Percentiles rank a stretch among this genome's conserved stretches.
These are phyloP conservation scores for Sinocyclocheilus maitianheensis DNA, from an alignment of 2,113 vertebrate genomes.

Conservation along the genomic window DNA sequence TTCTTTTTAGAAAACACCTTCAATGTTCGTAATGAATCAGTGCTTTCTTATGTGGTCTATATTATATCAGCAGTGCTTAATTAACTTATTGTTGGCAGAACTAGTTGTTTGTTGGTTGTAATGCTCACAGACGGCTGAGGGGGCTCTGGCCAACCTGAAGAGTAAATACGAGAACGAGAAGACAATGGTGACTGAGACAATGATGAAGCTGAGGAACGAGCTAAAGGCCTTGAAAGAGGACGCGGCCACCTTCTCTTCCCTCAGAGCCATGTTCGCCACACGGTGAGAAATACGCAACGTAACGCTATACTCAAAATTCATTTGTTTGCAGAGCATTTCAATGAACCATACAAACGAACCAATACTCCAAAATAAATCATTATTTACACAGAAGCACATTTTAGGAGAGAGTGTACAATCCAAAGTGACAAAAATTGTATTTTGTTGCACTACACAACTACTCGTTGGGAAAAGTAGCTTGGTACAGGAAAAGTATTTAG, in stretches of 20 bases:
- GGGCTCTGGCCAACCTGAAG: slow-evolving; percentile 92
- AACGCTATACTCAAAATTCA: too few relatives aligned
- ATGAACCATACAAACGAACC: neutral
- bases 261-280: slow-evolving; percentile 96
- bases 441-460: neutral
- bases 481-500: neutral
- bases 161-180: slow-evolving; percentile 97
- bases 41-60: neutral
- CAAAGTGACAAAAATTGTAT: neutral
- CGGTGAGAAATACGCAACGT: slow-evolving; percentile 75
- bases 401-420: too few relatives aligned
- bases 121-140: slow-evolving; percentile 86
- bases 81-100: neutral
- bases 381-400: too few relatives aligned
- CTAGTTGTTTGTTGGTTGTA: neutral
- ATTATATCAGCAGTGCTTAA: neutral
- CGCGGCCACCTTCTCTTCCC: slow-evolving; percentile 96
- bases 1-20: neutral
- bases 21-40: neutral
- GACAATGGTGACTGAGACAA: slow-evolving; percentile 93
- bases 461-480: neutral
- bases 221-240: slow-evolving; percentile 96
- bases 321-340: neutral
- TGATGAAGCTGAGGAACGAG: slow-evolving; percentile 97
- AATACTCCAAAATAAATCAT: too few relatives aligned